Base-by-base conservation (phyloP, 2,113 vertebrate genomes). In the Plestiodon gilberti region DNA sequence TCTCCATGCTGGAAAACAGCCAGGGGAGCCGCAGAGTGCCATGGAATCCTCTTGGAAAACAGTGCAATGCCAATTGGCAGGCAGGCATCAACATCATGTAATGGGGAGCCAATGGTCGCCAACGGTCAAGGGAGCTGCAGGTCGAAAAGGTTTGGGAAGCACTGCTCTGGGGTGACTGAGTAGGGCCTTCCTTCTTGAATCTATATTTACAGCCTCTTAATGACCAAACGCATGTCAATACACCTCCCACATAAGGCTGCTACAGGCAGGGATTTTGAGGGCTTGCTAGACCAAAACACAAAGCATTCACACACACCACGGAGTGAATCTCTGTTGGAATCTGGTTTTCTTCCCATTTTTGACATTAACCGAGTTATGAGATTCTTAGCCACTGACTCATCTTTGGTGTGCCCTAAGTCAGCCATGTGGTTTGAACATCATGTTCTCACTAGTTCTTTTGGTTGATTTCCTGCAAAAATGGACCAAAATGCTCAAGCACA, bases 381-480 rank as follows among this genome's bases (percentile, higher is more conserved):
- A 18, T 25, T 61, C 48, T 69, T 76, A 82, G 76, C 71, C 40
- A n/a, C 43, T 11, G 69, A 17, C 35, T 30, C 65, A 14, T 8
- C 52, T 83, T 35, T 55, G 78, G 30, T 23, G 30, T 30, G 48
- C 25, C 62, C 64, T 28, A 69, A 57, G 61, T 25, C 48, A 18
- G 40, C 28, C 18, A 75, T 35, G 75, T 82, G 78, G 57, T 73
- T 87, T 79, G 38, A 75, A 88, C 81, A 86, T 87, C 85, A 75
- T 81, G 28, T 2, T 35, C 77, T 59, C 0, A 28, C 2, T n/a
- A 3, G 20, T 9, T 17, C 5, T 35, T 35, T 57, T 13, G 59
- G 76, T 6, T 59, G 28, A 43, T n/a, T n/a, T 79, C 70, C 65
- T 14, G 35, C 52, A 61, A 35, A 17, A 20, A n/a, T 18, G 7